Evolutionary conservation across 2,113 vertebrate species (phyloP), one percentile per base, ranked within the genome.

Genomic region (Haemorhous mexicanus): DNA sequence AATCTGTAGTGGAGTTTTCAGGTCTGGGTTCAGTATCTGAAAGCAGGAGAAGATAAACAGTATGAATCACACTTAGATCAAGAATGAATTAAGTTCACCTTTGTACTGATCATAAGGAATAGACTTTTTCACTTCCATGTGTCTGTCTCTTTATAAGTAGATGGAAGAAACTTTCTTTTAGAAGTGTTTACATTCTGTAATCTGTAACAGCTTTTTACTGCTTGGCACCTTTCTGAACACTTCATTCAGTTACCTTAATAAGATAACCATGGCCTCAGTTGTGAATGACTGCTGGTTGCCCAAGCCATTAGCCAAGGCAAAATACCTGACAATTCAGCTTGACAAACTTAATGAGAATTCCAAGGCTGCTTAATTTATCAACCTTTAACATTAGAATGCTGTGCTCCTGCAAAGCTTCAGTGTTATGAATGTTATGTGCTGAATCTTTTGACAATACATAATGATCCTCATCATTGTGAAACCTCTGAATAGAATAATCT

Each of bases 381-480:
- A 61, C 81, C 90, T 87, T 76, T 93, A 93, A 90, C 81, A 78
- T 89, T 39, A 85, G 69, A 66, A 59, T 68, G 69, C 77, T 96
- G 53, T 68, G 75, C 77, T 96, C 70, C 53, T 75, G 67, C 43
- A 68, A 84, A 89, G 79, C 78, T 77, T 82, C 67, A 35, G 52
- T 68, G 52, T 95, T 96, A 94, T 56, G 52, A 89, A 94, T 95
- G 84, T 41, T 70, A 74, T 83, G 87, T 90, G 69, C 92, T 58
- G 92, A 94, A 90, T 96, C 84, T 96, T 96, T 87, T 93, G 94
- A 87, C 95, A 94, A 72, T 85, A 49, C 52, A 49, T 93, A 94
- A 97, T 94, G 95, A 93, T 85, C 59, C 89, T 94, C 93, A 89
- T 94, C 92, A 84, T 80, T 91, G 95, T 94, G 84, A 82, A 73